These are phyloP conservation scores for Synanthedon myopaeformis DNA, from an alignment of 2,888 invertebrate genomes.

Conservation along the genomic window DNA sequence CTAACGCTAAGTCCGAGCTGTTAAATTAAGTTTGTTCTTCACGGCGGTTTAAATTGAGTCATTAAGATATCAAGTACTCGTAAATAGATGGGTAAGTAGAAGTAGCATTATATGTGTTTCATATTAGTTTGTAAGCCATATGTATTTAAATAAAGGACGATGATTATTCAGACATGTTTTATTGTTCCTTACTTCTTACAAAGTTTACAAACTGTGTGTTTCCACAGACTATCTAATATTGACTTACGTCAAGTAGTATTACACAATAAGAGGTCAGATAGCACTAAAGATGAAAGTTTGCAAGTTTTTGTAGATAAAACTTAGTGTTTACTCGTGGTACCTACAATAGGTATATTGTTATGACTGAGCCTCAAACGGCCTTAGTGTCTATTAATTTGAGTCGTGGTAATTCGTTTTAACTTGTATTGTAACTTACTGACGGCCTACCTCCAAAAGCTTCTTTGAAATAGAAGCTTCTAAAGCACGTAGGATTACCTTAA, in stretches of 20 bases:
- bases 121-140: too few relatives aligned
- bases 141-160: too few relatives aligned
- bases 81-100: not conserved
- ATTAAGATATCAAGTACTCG: constrained; percentile 20
- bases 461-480: too few relatives aligned
- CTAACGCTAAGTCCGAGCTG: constrained; percentile 9
- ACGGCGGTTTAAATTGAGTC: constrained; percentile 24
- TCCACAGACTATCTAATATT: too few relatives aligned
- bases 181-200: too few relatives aligned
- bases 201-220: too few relatives aligned
- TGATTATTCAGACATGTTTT: too few relatives aligned
- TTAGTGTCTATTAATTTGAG: not conserved
- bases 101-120: not conserved
- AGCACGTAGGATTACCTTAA: too few relatives aligned
- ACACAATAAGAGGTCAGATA: too few relatives aligned
- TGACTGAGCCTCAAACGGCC: not conserved
- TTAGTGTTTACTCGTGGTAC: not conserved
- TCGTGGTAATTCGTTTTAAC: not conserved
- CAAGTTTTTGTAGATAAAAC: constrained; percentile 4
- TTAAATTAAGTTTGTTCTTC: constrained; percentile 19
- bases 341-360: not conserved
- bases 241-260: too few relatives aligned
- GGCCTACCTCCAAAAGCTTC: too few relatives aligned
- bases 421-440: not conserved
- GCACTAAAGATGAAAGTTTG: constrained; percentile 19